phyloP scores from a whole-genome alignment of 1,140 invertebrate species.

The Diabrotica undecimpunctata region DNA sequence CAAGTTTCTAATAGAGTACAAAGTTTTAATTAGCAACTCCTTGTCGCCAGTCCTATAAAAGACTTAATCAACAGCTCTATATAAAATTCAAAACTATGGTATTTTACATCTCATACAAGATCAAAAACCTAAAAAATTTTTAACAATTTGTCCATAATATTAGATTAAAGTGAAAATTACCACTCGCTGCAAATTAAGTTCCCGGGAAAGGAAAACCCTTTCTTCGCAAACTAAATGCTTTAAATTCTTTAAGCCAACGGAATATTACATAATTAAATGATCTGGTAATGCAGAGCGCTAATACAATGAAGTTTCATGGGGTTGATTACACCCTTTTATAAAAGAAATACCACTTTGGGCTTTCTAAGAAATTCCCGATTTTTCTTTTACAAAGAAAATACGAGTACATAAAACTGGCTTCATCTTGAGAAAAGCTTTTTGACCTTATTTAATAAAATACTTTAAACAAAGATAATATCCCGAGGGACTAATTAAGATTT shows the following conservation, averaged over 20 bases:
- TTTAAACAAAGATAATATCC: not conserved
- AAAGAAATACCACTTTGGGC: not conserved
- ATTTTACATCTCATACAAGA: too few species aligned
- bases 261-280: conserved; percentile 3
- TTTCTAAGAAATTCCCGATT: not conserved
- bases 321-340: not conserved
- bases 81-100: too few species aligned
- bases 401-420: not conserved
- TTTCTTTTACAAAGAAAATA: not conserved
- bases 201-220: not conserved
- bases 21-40: too few species aligned
- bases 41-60: too few species aligned
- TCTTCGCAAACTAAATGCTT: not conserved
- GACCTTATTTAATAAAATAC: not conserved
- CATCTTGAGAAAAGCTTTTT: not conserved
- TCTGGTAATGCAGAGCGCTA: not conserved
- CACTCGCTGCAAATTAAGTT: too few species aligned
- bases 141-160: too few species aligned
- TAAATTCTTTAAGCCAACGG: conserved; percentile 1
- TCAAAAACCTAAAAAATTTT: too few species aligned
- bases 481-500: not conserved
- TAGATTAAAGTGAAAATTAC: too few species aligned
- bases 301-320: conserved; percentile 1
- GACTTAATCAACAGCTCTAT: too few species aligned
- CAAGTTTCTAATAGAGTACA: too few species aligned